A percentile compares a stretch with the other conserved stretches of the same genome.
Evolutionary conservation across 2,888 invertebrate species (phyloP).

Genomic region (Hymenopus coronatus): DNA sequence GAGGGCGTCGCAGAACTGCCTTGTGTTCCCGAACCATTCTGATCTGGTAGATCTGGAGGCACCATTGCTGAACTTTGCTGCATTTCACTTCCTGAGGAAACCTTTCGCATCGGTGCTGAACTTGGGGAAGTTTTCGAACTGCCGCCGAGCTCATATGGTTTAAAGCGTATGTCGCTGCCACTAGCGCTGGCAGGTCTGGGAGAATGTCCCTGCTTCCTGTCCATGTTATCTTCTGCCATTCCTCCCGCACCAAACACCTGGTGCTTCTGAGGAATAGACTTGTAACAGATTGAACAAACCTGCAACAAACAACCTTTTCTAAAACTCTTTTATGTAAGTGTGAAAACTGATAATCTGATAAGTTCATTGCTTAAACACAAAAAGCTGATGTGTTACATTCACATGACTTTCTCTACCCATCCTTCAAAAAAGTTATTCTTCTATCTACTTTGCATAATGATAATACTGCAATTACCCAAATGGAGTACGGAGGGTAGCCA

Average conservation of each 20-base stretch:
- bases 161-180: conserved; percentile 58
- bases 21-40: conserved; percentile 23
- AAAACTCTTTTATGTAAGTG: not conserved
- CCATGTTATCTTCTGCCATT: not conserved
- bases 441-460: too few species aligned
- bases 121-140: conserved; percentile 32
- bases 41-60: conserved; percentile 27
- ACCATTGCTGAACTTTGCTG: conserved; percentile 4
- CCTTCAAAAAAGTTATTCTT: too few species aligned
- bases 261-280: conserved; percentile 74
- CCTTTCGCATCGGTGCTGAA: not conserved
- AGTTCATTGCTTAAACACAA: too few species aligned
- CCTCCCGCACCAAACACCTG: conserved; percentile 61
- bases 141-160: conserved; percentile 56
- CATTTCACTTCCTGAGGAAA: not conserved
- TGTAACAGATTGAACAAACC: conserved; percentile 70
- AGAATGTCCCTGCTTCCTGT: conserved; percentile 29
- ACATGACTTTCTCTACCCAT: too few species aligned
- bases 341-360: too few species aligned
- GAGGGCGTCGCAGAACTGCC: not conserved
- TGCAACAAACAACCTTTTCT: conserved; percentile 6
- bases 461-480: too few species aligned
- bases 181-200: conserved; percentile 51
- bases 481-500: too few species aligned
- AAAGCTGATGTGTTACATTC: too few species aligned